A percentile compares a stretch with the other conserved stretches of the same genome.
Conservation (phyloP, 1,140 invertebrate species). For the Panagrolaimus sp. region DNA sequence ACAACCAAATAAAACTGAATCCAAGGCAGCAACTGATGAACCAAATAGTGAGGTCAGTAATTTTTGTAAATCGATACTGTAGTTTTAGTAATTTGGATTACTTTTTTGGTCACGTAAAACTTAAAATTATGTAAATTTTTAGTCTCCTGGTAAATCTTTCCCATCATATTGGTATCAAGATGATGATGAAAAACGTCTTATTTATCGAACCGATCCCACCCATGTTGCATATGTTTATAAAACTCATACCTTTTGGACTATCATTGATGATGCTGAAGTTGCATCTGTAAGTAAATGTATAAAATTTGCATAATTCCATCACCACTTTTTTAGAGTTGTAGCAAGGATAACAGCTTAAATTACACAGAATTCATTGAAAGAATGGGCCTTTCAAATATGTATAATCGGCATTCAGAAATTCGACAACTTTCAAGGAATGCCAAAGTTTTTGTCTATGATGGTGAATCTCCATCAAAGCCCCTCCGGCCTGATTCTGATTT, state of each 20-base stretch:
- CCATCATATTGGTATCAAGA: constrained; percentile 26
- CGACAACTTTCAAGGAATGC: constrained; percentile 10
- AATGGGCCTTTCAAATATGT: constrained; percentile 16
- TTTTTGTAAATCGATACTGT: background rate
- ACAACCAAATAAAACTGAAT: background rate
- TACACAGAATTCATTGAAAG: constrained; percentile 9
- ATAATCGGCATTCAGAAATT: constrained; percentile 21
- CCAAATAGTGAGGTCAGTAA: too few relatives aligned
- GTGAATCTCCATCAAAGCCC: background rate
- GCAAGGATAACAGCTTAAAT: background rate
- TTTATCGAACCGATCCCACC: constrained; percentile 9
- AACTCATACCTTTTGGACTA: constrained; percentile 9
- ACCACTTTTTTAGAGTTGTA: constrained; percentile 16
- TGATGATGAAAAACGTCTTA: constrained; percentile 15
- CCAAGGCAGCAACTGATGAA: background rate
- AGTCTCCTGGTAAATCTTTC: background rate
- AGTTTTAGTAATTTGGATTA: background rate
- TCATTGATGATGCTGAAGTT: background rate
- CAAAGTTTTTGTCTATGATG: constrained; percentile 20
- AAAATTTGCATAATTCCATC: background rate
- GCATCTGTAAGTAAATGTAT: too few relatives aligned
- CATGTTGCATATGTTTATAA: constrained; percentile 16
- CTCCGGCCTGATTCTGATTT: background rate
- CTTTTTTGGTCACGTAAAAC: too few relatives aligned
- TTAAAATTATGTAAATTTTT: background rate